Percentiles rank a stretch among this genome's conserved stretches.
Conservation (phyloP, 2,113 vertebrate species). For the Brachirus orientalis region DNA sequence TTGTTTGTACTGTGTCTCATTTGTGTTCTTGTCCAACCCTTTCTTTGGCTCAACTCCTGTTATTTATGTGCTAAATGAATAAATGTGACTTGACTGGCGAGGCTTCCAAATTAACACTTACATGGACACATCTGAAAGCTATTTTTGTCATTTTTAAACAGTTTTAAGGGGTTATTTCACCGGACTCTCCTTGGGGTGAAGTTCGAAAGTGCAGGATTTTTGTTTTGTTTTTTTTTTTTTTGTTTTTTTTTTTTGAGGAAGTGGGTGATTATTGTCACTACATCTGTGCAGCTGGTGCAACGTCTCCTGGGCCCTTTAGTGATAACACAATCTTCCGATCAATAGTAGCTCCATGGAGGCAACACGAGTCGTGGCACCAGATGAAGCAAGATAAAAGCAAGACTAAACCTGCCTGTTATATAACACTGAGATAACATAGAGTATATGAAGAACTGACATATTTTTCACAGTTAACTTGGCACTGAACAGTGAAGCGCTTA, state of each 20-base stretch:
- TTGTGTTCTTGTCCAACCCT: too few species aligned
- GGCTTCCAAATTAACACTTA: too few species aligned
- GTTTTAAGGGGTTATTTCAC: neutral
- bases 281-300: slow-evolving; percentile 50
- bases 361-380: slow-evolving; percentile 49
- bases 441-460: neutral
- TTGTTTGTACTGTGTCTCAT: too few species aligned
- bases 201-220: slow-evolving; percentile 33
- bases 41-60: too few species aligned
- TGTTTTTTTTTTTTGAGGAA: neutral
- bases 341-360: slow-evolving; percentile 34
- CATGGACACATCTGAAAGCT: neutral
- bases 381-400: slow-evolving; percentile 65
- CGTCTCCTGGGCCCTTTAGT: slow-evolving; percentile 53
- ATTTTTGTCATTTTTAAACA: neutral
- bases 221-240: too few species aligned
- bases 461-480: slow-evolving; percentile 21
- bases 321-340: slow-evolving; percentile 75
- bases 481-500: slow-evolving; percentile 1
- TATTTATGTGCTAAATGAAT: too few species aligned
- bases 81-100: too few species aligned
- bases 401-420: slow-evolving; percentile 61
- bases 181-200: neutral
- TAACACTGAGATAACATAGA: slow-evolving; percentile 40
- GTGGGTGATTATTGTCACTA: slow-evolving; percentile 47